Evolutionary conservation across 2,797 vertebrate species (phyloP), one percentile per base, ranked within the genome.

Genomic region (Gymnothorax reevesii): DNA sequence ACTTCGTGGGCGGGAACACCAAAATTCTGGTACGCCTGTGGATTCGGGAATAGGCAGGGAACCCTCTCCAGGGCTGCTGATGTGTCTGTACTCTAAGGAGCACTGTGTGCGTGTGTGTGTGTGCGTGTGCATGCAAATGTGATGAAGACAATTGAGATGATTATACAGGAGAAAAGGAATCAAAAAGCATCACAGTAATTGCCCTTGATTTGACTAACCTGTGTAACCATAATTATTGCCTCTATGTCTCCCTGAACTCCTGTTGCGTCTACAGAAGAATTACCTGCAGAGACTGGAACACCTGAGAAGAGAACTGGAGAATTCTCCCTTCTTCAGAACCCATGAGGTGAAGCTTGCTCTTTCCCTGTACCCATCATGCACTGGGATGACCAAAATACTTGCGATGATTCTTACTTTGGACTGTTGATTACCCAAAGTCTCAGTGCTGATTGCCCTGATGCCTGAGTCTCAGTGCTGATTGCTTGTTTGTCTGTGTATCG

Each of bases 281-380:
- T 96, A 97, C 91, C 91, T 95, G 85, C 91, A 92, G 91, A 91
- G 92, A n/a, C 87, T 98, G 60, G 94, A 96, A 89, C 95, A 96
- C 42, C 94, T 98, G 33, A 94, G 96, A 3, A 90, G 92, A 0
- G 93, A 92, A 20, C 94, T 98, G 7, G 96, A 97, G 90, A 93
- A 92, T 55, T 98, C 98, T 0, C 89, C 88, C 0, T 98, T 98
- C 92, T 98, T 98, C 93, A 94, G 85, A 60, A 95, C 96, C 6
- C 98, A 98, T 0, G 98, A 98, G 97, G 98, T 98, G 59, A 93
- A 90, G n/a, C 42, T 22, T 7, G 15, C 59, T 27, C 77, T 60
- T 3, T 25, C 10, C 0, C 20, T 57, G 1, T 62, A 42, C 60
- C 69, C 49, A 71, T 54, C 82, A 6, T 77, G 73, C 73, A 3